These are phyloP conservation scores for Brenthis hecate DNA, from an alignment of 2,888 invertebrate species.

Conservation along the genomic window DNA sequence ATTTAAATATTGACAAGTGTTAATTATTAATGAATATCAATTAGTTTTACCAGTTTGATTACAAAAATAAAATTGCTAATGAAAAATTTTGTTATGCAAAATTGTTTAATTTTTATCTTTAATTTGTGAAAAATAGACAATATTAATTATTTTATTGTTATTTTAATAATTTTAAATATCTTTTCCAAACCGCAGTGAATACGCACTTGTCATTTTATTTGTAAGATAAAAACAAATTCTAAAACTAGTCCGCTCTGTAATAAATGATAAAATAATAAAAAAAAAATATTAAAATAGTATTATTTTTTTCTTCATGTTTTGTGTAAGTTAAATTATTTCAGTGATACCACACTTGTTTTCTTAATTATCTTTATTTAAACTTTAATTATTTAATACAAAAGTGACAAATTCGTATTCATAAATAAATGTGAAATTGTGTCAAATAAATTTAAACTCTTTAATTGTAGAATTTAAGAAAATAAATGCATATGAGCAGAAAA, in stretches of 20 bases:
- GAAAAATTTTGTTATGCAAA: neutral
- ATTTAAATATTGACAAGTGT: constrained; percentile 50
- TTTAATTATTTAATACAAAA: constrained; percentile 12
- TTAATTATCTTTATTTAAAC: constrained; percentile 4
- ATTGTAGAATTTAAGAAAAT: constrained; percentile 43
- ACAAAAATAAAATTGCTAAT: neutral
- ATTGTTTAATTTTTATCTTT: neutral
- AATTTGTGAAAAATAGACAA: neutral
- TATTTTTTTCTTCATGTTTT: constrained; percentile 18
- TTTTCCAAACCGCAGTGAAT: constrained; percentile 4
- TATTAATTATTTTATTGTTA: constrained; percentile 1
- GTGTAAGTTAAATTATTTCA: constrained; percentile 20
- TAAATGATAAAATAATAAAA: constrained; percentile 18
- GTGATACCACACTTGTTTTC: constrained; percentile 9
- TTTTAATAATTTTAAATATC: neutral
- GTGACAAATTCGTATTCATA: constrained; percentile 30
- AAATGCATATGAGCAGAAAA: constrained; percentile 39
- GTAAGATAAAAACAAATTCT: constrained; percentile 32
- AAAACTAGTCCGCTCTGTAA: constrained; percentile 35
- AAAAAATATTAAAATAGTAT: constrained; percentile 22
- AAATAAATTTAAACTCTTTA: constrained; percentile 26
- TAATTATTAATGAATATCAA: constrained; percentile 13
- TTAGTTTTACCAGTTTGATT: neutral
- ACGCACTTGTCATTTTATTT: constrained; percentile 34
- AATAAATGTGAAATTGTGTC: constrained; percentile 23